These are phyloP conservation scores for Pseudomyrmex pallidus DNA, from an alignment of 1,140 invertebrate species.

Conservation along the genomic window DNA sequence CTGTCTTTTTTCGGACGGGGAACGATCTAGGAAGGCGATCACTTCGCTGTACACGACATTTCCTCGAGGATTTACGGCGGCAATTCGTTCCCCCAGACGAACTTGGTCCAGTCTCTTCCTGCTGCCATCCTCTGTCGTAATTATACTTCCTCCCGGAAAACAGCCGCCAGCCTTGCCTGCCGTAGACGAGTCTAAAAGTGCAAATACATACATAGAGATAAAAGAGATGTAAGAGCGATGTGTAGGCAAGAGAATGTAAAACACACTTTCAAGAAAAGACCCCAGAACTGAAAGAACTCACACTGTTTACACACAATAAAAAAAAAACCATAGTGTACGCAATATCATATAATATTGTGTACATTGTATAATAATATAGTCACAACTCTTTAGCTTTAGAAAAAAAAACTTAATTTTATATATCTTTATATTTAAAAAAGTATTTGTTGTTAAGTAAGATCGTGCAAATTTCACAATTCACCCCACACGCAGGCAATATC, in stretches of 20 bases:
- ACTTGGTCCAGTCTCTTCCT: constrained; percentile 87
- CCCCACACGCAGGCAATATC: too few species aligned
- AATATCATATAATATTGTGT: too few species aligned
- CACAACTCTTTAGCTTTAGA: too few species aligned
- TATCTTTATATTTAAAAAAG: too few species aligned
- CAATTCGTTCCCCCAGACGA: constrained; percentile 91
- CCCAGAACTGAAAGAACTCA: too few species aligned
- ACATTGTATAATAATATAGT: too few species aligned
- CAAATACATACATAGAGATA: not conserved
- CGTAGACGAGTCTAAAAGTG: constrained; percentile 95
- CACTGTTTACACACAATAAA: too few species aligned
- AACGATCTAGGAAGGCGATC: constrained; percentile 95
- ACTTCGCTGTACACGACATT: constrained; percentile 93
- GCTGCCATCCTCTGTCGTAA: constrained; percentile 86
- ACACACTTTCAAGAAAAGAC: not conserved
- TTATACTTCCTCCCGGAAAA: constrained; percentile 89
- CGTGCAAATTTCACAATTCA: too few species aligned
- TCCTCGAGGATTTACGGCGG: constrained; percentile 88
- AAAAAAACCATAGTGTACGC: too few species aligned
- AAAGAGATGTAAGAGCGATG: not conserved
- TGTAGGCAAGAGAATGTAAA: not conserved
- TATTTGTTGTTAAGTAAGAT: too few species aligned
- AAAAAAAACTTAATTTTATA: too few species aligned
- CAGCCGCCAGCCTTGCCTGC: constrained; percentile 92
- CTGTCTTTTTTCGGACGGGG: constrained; percentile 87